Conservation (phyloP, 2,888 invertebrate species). For the Odontothrips loti region DNA sequence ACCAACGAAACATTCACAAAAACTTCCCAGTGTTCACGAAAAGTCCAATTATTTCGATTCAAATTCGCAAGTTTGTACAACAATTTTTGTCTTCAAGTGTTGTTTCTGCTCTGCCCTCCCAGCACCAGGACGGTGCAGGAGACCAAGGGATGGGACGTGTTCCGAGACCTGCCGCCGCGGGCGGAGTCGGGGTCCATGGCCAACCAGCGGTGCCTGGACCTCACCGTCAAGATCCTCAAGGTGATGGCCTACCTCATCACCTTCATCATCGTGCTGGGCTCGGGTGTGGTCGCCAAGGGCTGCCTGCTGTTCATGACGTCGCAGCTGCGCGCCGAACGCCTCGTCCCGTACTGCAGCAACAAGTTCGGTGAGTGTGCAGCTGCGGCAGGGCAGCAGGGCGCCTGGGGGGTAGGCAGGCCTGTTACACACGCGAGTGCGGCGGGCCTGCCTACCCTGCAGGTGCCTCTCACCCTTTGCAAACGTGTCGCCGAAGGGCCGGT, state of each 20-base stretch:
- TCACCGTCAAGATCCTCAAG: conserved; percentile 79
- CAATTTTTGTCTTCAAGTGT: neutral
- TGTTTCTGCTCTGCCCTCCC: conserved; percentile 44
- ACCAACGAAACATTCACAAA: too few species aligned
- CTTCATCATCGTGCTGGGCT: conserved; percentile 76
- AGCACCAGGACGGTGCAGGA: conserved; percentile 79
- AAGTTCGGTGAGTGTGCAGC: conserved; percentile 73
- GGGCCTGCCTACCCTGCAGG: too few species aligned
- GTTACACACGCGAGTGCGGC: too few species aligned
- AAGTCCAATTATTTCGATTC: neutral
- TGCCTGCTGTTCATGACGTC: conserved; percentile 89
- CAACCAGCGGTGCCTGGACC: conserved; percentile 78
- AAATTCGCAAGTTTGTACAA: conserved; percentile 8
- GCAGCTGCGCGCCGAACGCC: conserved; percentile 70
- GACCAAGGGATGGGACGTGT: conserved; percentile 96
- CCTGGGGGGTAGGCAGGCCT: too few species aligned
- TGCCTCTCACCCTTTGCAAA: too few species aligned
- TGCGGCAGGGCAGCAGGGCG: too few species aligned
- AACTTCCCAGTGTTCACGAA: neutral
- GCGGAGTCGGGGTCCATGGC: conserved; percentile 85
- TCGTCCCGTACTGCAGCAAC: conserved; percentile 76
- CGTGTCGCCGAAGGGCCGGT: neutral
- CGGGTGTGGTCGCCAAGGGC: conserved; percentile 84
- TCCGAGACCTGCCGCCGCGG: conserved; percentile 85
- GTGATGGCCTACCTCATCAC: conserved; percentile 79